Evolutionary conservation across 2,113 vertebrate species (phyloP).

Genomic region (Rafetus swinhoei): DNA sequence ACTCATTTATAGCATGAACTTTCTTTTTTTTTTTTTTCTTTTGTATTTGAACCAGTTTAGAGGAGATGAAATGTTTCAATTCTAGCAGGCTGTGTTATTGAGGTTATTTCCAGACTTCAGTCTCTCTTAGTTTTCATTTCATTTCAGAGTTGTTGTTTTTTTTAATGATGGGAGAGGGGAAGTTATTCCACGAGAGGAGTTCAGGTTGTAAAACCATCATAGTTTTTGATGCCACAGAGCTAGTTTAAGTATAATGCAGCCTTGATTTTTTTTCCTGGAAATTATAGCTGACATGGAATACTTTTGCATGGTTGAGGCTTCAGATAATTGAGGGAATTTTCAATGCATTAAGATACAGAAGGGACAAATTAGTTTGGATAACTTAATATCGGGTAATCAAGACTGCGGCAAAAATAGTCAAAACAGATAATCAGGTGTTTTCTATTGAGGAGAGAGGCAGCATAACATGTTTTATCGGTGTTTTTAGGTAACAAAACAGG

Average conservation of each 20-base stretch:
- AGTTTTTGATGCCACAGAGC: rapidly evolving
- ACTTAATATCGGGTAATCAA: not conserved
- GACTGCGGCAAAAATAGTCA: not conserved
- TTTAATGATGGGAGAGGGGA: not conserved
- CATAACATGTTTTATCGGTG: not conserved
- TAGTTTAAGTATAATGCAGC: not conserved
- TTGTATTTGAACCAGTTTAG: not conserved
- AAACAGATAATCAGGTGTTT: not conserved
- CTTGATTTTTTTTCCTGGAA: not conserved
- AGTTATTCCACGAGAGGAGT: not conserved
- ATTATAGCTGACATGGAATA: not conserved
- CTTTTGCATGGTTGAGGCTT: not conserved
- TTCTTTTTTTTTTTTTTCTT: not conserved
- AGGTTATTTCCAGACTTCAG: not conserved
- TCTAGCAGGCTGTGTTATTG: not conserved
- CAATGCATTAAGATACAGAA: not conserved
- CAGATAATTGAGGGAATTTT: not conserved
- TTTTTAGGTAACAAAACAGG: not conserved
- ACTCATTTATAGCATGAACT: not conserved
- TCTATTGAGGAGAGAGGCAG: not conserved
- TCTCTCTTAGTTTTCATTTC: not conserved
- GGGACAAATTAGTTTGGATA: not conserved
- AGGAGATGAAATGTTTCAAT: not conserved
- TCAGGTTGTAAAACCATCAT: not conserved
- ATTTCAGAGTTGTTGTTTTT: not conserved